A percentile compares a stretch with the other conserved stretches of the same genome.
Conservation (phyloP, 2,113 vertebrate species). For the Columbina picui region DNA sequence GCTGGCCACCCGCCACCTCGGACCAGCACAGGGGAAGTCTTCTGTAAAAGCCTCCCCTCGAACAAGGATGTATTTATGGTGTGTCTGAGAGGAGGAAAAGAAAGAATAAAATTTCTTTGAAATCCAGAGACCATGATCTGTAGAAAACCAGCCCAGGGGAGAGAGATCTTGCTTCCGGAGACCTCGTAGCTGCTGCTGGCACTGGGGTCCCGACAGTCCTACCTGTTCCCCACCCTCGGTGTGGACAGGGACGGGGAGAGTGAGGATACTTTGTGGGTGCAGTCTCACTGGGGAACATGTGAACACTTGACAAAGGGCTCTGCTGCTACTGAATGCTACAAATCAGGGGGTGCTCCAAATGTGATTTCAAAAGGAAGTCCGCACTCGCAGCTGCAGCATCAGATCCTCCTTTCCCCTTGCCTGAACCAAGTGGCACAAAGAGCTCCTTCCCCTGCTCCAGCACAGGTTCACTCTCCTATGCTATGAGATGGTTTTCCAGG, state of each 20-base stretch:
- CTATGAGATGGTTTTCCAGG: background rate
- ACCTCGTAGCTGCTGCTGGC: background rate
- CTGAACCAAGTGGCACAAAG: accelerated
- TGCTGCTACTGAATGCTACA: background rate
- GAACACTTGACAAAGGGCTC: background rate
- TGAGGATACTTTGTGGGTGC: background rate
- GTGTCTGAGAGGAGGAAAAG: background rate
- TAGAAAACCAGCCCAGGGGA: background rate
- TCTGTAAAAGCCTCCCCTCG: background rate
- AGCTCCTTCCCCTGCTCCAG: background rate
- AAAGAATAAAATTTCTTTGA: background rate
- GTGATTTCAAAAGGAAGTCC: background rate
- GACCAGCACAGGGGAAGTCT: background rate
- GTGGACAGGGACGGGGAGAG: background rate
- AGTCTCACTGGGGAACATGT: background rate
- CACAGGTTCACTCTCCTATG: background rate
- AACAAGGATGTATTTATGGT: background rate
- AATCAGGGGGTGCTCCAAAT: background rate
- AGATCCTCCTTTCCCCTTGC: background rate
- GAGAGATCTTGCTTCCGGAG: background rate
- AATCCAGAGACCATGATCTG: background rate
- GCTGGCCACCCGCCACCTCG: background rate
- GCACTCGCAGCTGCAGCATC: background rate
- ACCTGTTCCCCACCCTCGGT: background rate
- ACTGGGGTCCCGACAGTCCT: background rate